Conservation (phyloP, 2,888 invertebrate species). For the Cabera pusaria region DNA sequence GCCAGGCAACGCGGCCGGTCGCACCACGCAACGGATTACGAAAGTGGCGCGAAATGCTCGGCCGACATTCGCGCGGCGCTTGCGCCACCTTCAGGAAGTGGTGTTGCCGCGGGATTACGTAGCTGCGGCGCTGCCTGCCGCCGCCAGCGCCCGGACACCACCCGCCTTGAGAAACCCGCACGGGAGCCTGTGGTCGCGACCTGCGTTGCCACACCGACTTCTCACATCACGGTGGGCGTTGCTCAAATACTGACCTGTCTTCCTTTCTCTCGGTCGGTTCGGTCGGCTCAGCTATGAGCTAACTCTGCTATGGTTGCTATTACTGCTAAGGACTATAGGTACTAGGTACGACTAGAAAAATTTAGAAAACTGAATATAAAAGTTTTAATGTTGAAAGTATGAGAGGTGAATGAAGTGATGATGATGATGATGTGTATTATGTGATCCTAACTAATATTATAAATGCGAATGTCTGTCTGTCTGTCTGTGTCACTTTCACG, state of each 20-base stretch:
- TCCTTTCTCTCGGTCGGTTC: slow-evolving; percentile 35
- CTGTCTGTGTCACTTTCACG: too few relatives aligned
- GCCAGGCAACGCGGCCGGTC: slow-evolving; percentile 74
- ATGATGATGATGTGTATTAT: too few relatives aligned
- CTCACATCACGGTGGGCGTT: slow-evolving; percentile 20
- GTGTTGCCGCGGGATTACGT: slow-evolving; percentile 78
- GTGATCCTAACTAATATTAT: too few relatives aligned
- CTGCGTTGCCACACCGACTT: slow-evolving; percentile 32
- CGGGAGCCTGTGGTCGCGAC: slow-evolving; percentile 54
- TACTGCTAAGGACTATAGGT: too few relatives aligned
- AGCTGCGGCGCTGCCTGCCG: slow-evolving; percentile 50
- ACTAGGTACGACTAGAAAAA: too few relatives aligned
- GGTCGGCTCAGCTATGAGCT: too few relatives aligned
- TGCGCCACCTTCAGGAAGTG: slow-evolving; percentile 83
- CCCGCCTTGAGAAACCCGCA: slow-evolving; percentile 54
- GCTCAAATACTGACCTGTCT: slow-evolving; percentile 25
- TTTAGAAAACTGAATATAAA: too few relatives aligned
- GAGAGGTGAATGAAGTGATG: too few relatives aligned
- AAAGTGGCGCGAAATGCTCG: slow-evolving; percentile 83
- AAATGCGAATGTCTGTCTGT: too few relatives aligned
- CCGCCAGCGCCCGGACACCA: slow-evolving; percentile 48
- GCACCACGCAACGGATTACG: slow-evolving; percentile 81
- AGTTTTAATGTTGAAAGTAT: too few relatives aligned
- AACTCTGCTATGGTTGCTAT: too few relatives aligned
- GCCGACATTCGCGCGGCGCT: slow-evolving; percentile 79